Conservation (phyloP, 2,888 invertebrate genomes). For the Chorisops tibialis region DNA sequence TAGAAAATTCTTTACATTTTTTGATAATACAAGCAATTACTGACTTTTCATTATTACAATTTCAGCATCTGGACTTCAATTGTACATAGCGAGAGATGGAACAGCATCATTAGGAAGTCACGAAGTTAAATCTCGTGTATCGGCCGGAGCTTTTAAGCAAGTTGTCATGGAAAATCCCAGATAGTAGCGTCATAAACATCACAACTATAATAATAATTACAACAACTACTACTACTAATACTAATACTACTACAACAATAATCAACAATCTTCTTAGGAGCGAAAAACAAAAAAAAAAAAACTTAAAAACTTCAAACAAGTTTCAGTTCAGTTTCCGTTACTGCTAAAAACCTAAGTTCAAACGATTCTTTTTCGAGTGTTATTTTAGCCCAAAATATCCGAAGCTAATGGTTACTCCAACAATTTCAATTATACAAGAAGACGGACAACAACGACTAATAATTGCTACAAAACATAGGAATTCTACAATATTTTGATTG, state of each 20-base stretch:
- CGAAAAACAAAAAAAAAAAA: neutral
- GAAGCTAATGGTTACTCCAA: too few relatives aligned
- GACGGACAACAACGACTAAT: too few relatives aligned
- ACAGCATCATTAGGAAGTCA: conserved; percentile 82
- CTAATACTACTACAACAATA: neutral
- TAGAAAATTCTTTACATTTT: too few relatives aligned
- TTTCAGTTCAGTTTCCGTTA: neutral
- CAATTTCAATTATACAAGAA: neutral
- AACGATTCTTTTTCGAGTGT: neutral
- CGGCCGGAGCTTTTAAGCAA: conserved; percentile 69
- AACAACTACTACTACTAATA: neutral
- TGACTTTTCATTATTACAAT: conserved; percentile 31
- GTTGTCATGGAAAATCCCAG: conserved; percentile 74
- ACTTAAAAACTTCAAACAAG: neutral
- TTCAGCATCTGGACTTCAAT: conserved; percentile 81
- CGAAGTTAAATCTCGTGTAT: conserved; percentile 74
- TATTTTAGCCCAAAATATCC: too few relatives aligned
- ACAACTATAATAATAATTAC: neutral
- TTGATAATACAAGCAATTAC: neutral
- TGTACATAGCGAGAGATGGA: conserved; percentile 87
- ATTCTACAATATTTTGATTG: too few relatives aligned
- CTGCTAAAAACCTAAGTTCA: neutral
- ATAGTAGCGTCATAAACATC: conserved; percentile 56
- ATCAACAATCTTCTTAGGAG: neutral
- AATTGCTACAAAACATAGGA: neutral